Evolutionary conservation across 92 coral and sea anemone species (phyloP).

Genomic region (Ricordea florida): DNA sequence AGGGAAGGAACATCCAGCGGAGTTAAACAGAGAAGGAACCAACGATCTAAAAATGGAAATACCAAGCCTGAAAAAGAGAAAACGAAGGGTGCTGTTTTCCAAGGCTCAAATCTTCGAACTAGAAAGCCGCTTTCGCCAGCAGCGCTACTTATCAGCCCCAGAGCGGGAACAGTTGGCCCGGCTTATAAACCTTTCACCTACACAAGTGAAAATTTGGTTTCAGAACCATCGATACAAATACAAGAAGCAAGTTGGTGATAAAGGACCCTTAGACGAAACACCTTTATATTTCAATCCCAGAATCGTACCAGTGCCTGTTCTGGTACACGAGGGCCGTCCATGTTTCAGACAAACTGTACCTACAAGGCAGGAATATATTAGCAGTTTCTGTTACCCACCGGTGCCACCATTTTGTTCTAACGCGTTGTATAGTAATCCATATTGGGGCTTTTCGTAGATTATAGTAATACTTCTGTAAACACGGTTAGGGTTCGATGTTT

Average conservation of each 20-base stretch:
- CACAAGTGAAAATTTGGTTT: conserved; percentile 99
- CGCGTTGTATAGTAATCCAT: conserved; percentile 16
- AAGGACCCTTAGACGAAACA: conserved; percentile 65
- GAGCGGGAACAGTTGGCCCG: conserved; percentile 92
- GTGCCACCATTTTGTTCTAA: conserved; percentile 31
- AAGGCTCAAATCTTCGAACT: conserved; percentile 89
- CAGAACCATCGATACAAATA: conserved; percentile 96
- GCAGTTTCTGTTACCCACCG: conserved; percentile 16
- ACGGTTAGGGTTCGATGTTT: conserved; percentile 1
- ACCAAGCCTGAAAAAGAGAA: conserved; percentile 64
- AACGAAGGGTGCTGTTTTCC: conserved; percentile 87
- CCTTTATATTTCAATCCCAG: conserved; percentile 58
- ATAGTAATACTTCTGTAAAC: conserved; percentile 29
- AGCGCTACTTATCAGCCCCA: conserved; percentile 89
- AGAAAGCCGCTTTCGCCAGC: conserved; percentile 95
- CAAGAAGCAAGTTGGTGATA: conserved; percentile 87
- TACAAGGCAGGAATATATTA: conserved; percentile 33
- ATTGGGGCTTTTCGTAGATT: conserved; percentile 38
- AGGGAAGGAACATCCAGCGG: conserved; percentile 18
- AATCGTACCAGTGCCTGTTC: conserved; percentile 73
- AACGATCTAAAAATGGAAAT: conserved; percentile 10
- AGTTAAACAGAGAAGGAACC: conserved; percentile 3
- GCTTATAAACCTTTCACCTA: conserved; percentile 88
- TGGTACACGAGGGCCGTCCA: conserved; percentile 78
- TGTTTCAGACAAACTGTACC: conserved; percentile 28